These are phyloP conservation scores for Mixornis gularis DNA, from an alignment of 2,113 vertebrate species.

Conservation along the genomic window DNA sequence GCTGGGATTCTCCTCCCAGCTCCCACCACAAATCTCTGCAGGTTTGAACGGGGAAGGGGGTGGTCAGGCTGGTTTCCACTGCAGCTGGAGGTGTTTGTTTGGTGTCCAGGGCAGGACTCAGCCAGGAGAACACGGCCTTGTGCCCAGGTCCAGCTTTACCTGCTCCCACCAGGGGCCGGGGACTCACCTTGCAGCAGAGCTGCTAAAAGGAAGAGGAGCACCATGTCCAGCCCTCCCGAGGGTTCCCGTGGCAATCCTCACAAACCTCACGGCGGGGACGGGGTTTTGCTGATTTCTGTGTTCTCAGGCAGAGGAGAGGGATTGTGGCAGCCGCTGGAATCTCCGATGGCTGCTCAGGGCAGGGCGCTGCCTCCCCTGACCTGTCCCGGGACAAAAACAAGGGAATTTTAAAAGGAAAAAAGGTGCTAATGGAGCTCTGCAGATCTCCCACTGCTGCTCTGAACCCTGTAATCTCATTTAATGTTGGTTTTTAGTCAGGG, in stretches of 20 bases:
- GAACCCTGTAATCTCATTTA: background rate
- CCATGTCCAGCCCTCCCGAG: background rate
- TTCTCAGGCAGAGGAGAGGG: background rate
- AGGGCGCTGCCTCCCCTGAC: background rate
- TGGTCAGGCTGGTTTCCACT: background rate
- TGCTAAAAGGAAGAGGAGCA: background rate
- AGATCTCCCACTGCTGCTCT: background rate
- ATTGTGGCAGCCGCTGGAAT: accelerated
- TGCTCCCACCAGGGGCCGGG: accelerated
- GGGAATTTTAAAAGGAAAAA: background rate
- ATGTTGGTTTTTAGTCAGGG: background rate
- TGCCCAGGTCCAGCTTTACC: background rate
- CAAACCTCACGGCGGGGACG: accelerated
- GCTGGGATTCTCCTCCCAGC: background rate
- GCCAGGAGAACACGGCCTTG: background rate
- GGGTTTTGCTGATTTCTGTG: background rate
- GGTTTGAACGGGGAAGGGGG: background rate
- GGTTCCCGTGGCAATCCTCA: background rate
- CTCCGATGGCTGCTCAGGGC: accelerated
- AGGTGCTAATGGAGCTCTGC: background rate
- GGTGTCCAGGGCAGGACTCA: background rate
- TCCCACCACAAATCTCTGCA: background rate
- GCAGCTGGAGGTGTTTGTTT: background rate
- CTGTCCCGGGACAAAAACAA: background rate
- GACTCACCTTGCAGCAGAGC: slow-evolving; percentile 63